Conservation (phyloP, 2,797 vertebrate genomes). For the Sebastes hubbsi region DNA sequence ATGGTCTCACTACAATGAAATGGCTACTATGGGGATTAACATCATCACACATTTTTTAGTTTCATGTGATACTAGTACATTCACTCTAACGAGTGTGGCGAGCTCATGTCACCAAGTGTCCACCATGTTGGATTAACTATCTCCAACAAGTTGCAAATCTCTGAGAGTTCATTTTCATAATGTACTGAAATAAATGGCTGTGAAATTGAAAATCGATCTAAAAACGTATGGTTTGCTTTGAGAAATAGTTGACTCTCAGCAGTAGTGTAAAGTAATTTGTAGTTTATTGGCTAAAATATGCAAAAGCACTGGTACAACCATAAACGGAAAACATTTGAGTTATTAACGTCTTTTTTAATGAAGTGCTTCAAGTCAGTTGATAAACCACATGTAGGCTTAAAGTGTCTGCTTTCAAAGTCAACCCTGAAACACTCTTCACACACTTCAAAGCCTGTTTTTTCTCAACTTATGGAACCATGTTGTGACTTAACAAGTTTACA, state of each 20-base stretch:
- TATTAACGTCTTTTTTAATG: not conserved
- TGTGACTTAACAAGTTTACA: conserved; percentile 29
- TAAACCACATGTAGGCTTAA: not conserved
- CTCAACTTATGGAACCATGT: conserved; percentile 7
- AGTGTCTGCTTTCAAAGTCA: not conserved
- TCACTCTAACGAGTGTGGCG: no score
- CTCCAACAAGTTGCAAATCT: not conserved
- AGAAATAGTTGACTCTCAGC: not conserved
- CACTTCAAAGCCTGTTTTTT: conserved; percentile 1
- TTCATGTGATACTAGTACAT: no score
- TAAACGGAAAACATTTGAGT: not conserved
- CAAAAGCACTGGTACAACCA: not conserved
- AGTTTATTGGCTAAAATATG: not conserved
- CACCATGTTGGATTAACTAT: not conserved
- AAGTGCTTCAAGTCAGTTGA: not conserved
- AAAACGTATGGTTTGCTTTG: not conserved
- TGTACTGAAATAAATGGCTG: not conserved
- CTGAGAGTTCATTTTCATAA: not conserved
- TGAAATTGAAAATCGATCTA: not conserved
- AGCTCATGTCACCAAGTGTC: not conserved
- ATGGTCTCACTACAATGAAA: no score
- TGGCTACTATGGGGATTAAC: no score
- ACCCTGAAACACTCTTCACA: not conserved
- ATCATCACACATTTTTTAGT: no score
- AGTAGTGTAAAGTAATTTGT: not conserved